A percentile compares a stretch with the other conserved stretches of the same genome.
Conservation (phyloP, 2,797 vertebrate genomes). For the Enteromius argenteus region DNA sequence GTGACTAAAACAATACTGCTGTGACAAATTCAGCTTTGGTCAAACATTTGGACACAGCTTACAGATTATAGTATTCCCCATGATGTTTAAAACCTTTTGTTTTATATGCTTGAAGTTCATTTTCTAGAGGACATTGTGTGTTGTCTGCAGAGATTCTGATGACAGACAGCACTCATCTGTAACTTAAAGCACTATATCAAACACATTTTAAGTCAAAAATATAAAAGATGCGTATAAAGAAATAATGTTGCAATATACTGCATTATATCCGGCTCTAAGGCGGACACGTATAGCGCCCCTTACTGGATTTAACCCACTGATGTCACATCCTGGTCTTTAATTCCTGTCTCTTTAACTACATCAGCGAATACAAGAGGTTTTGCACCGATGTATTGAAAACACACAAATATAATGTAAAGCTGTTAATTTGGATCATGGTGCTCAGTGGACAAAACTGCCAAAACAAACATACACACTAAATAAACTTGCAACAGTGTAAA, state of each 20-base stretch:
- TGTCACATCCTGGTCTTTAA: conserved; percentile 51
- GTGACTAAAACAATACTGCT: background rate
- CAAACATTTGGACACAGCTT: background rate
- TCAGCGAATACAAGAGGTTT: background rate
- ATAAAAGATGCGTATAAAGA: background rate
- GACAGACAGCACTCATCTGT: background rate
- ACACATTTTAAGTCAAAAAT: background rate
- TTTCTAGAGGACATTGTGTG: background rate
- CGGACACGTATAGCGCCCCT: conserved; percentile 8
- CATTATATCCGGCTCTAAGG: conserved; percentile 11
- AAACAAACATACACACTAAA: conserved; percentile 5
- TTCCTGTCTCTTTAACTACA: conserved; percentile 41
- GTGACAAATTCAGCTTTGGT: background rate
- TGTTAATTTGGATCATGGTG: background rate
- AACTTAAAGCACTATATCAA: background rate
- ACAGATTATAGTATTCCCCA: background rate
- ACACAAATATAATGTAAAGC: background rate
- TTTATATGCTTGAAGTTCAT: background rate
- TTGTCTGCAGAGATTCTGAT: background rate
- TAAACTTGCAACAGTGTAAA: conserved; percentile 10
- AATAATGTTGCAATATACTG: background rate
- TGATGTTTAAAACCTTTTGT: background rate
- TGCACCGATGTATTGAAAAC: background rate
- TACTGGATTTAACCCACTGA: conserved; percentile 29
- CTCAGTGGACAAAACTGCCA: background rate